A percentile compares a stretch with the other conserved stretches of the same genome.
phyloP scores from a whole-genome alignment of 2,797 vertebrate genomes.

The Botia kubotai region DNA sequence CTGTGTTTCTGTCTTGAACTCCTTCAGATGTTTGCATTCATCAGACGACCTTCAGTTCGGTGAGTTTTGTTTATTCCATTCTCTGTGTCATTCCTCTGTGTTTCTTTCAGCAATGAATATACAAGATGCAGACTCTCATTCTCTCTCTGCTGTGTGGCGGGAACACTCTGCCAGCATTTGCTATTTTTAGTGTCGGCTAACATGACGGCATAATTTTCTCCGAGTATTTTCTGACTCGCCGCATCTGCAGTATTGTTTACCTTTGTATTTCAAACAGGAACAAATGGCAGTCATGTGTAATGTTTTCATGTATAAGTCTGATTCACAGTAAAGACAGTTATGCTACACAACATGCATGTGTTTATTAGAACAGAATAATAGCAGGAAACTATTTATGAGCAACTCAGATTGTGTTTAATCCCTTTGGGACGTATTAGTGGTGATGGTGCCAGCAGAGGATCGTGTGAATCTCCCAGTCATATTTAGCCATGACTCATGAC shows the following conservation, averaged over 20 bases:
- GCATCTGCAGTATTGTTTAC: not conserved
- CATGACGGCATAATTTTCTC: slow-evolving; percentile 2
- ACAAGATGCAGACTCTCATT: not conserved
- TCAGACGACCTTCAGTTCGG: slow-evolving; percentile 20
- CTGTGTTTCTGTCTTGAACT: not conserved
- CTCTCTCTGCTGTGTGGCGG: slow-evolving; percentile 3
- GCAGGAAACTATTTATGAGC: not conserved
- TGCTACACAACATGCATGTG: not conserved
- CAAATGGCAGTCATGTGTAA: not conserved
- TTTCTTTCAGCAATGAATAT: slow-evolving; percentile 2
- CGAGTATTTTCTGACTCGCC: not conserved
- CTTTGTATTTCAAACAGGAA: not conserved
- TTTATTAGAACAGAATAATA: not conserved
- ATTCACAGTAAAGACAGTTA: not conserved
- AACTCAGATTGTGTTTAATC: not conserved
- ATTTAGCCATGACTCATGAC: slow-evolving; percentile 34
- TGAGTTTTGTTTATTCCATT: slow-evolving; percentile 41
- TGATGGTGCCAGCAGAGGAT: slow-evolving; percentile 28
- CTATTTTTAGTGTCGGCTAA: slow-evolving; percentile 1
- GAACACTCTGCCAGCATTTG: slow-evolving; percentile 21
- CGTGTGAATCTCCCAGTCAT: slow-evolving; percentile 27
- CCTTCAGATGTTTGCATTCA: slow-evolving; percentile 1
- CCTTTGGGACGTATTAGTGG: not conserved
- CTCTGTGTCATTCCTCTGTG: slow-evolving; percentile 8
- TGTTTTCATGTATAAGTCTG: not conserved